Evolutionary conservation across 2,797 vertebrate species (phyloP), one percentile per base, ranked within the genome.

Genomic region (Hipposideros larvatus): DNA sequence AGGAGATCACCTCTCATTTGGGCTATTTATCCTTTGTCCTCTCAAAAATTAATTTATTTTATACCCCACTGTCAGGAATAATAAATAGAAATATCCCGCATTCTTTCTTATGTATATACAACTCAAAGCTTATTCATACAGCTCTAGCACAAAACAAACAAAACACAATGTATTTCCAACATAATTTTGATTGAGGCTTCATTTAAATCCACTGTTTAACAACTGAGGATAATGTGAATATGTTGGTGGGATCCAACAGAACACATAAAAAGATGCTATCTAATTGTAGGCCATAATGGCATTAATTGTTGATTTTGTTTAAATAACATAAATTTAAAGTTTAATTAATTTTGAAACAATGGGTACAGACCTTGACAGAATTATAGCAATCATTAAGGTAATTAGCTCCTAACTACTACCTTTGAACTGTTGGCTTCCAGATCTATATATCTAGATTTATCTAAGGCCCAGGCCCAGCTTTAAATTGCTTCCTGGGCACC

Each of bases 31-130:
- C 16, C 13, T 85, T 63, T 66, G 37, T 96, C 22, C 31, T 94
- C 31, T 87, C 61, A 85, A 95, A 95, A 84, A 21, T n/a, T 87
- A 84, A 97, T 88, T 85, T 61, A 86, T 78, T 94, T 78, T 84
- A 86, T 73, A 73, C 4, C 28, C 57, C 4, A 86, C 14, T 48
- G 57, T 63, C 10, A 61, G 31, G n/a, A 11, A 93, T 8, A 96
- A 91, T 68, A 70, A 94, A 79, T 28, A 77, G 28, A 94, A 68
- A 37, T 73, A 84, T 59, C 71, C 43, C 59, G 92, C 8, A 87
- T 86, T 68, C 24, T 95, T 63, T 90, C 74, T 70, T 87, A 21
- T 74, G 4, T 18, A 46, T 80, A 26, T 37, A 61, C 51, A 94
- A 28, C 73, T 95, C 53, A 90, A 85, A 89, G 14, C 19, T 55